Base-by-base conservation (phyloP, 2,113 vertebrate genomes). In the Myotis davidii region DNA sequence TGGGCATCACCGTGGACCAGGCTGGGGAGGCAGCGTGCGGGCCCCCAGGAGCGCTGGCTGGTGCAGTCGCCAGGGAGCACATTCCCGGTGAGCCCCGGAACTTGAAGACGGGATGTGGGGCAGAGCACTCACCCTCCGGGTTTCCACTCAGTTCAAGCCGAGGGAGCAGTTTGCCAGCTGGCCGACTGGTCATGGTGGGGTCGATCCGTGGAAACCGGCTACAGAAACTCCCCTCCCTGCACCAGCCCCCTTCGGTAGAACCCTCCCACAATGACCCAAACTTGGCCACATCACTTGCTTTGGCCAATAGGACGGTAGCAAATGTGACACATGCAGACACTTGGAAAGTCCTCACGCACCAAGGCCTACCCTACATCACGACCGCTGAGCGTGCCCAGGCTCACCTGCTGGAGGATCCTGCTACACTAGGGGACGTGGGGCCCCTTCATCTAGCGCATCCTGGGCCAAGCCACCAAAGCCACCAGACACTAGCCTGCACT, bases 331-430 rank as follows among this genome's bases (percentile, higher is more conserved):
- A 6, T 18, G 39, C 3, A 85, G 56, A 74, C 9, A 29, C 64
- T 39, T 73, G 23, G 32, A 81, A 91, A 65, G 27, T 23, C 42
- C 70, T 50, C 5, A 0, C 14, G 8, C 7, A 9, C 0, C 0
- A 8, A 81, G 2, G 5, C 65, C 54, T 20, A 42, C 6, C 23
- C n/a, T 84, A 37, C 2, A 0, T 12, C 18, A 45, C 48, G 10
- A 0, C 59, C 59, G 37, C 0, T 9, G 85, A 52, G n/a, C 3
- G 5, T 1, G 1, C 37, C 34, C 34, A 52, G 48, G 20, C 1
- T 37, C 14, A 21, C 64, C 76, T 50, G 10, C 39, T 8, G 48
- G 72, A 54, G 1, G 29, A 34, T 1, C 23, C 59, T 29, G 42
- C 59, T 61, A 32, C 39, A 5, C 13, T 34, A 17, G 0, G 5